Base-by-base conservation (phyloP, 2,888 invertebrate genomes). In the Hedychridium roseum region DNA sequence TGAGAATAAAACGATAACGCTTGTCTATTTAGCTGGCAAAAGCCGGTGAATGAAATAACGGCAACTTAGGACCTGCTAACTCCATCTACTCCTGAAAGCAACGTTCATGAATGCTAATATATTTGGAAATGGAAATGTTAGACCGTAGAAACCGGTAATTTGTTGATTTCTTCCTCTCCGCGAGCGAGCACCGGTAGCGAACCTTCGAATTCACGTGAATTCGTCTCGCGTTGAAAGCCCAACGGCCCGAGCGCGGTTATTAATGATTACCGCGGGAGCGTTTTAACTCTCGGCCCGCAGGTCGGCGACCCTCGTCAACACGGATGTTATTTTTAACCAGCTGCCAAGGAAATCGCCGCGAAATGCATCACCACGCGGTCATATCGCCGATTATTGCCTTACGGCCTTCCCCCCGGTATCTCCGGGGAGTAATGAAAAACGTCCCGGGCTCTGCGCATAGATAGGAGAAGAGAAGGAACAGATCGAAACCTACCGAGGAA, bases 301-400 rank as follows among this genome's bases (percentile, higher is more conserved):
- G 70, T 71, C 68, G 70, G 68, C 72, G 76, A 71, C 72, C 70
- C 62, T 68, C 68, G n/a, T 16, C 28, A 14, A 12, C 16, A 6
- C 11, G 23, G 11, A 12, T 21, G 41, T 17, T 48, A 52, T 49
- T 52, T 52, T 52, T 52, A 52, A 43, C 39, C 3, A 3, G 28
- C 32, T 4, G 3, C 20, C 26, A 16, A 27, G 35, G 3, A 37
- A 42, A 43, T 43, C 40, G 43, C 15, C 48, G 40, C 20, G 43
- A 52, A n/a, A 52, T 49, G 49, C 40, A 52, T 49, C 40, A n/a
- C n/a, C 36, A 40, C 38, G 27, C 32, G 43, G 26, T 39, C 43
- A 43, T 51, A 51, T 51, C 48, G 38, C 39, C 39, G 48, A 51
- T 51, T 51, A 48, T 51, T 49, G 30, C 16, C 32, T 34, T 30